phyloP scores from a whole-genome alignment of 2,113 vertebrate species.

The Nyctereutes procyonoides region DNA sequence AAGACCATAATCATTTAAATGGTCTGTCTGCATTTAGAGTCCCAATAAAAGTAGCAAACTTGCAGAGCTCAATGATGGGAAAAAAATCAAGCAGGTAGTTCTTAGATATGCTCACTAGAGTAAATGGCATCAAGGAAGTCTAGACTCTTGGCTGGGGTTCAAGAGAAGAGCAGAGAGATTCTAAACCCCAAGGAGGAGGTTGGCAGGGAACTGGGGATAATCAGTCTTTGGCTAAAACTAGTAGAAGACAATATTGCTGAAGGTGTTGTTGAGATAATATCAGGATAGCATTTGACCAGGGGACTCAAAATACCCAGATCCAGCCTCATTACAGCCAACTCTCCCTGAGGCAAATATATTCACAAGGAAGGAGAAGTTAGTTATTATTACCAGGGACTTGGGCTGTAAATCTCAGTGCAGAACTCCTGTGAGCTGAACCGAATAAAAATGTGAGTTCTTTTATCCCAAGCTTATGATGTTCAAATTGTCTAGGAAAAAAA shows the following conservation, averaged over 20 bases:
- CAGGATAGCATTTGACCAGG: not conserved
- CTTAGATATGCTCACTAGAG: not conserved
- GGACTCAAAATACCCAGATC: not conserved
- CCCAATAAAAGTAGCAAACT: not conserved
- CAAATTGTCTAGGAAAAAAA: not conserved
- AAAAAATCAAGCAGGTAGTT: not conserved
- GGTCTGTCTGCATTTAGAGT: not conserved
- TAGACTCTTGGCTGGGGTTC: not conserved
- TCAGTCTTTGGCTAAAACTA: not conserved
- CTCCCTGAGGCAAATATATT: slow-evolving; percentile 30
- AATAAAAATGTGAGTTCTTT: slow-evolving; percentile 20
- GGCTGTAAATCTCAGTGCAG: not conserved
- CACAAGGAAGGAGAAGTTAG: not conserved
- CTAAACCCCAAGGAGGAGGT: not conserved
- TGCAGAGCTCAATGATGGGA: not conserved
- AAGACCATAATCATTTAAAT: not conserved
- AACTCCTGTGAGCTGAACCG: not conserved
- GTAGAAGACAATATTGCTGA: not conserved
- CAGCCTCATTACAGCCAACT: not conserved
- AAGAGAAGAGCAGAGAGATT: not conserved
- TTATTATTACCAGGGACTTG: not conserved
- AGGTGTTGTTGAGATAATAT: not conserved
- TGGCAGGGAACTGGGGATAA: not conserved
- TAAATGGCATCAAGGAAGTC: not conserved
- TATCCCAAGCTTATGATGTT: not conserved